These are phyloP conservation scores for Onychomys torridus DNA, from an alignment of 2,797 vertebrate species.

Conservation along the genomic window DNA sequence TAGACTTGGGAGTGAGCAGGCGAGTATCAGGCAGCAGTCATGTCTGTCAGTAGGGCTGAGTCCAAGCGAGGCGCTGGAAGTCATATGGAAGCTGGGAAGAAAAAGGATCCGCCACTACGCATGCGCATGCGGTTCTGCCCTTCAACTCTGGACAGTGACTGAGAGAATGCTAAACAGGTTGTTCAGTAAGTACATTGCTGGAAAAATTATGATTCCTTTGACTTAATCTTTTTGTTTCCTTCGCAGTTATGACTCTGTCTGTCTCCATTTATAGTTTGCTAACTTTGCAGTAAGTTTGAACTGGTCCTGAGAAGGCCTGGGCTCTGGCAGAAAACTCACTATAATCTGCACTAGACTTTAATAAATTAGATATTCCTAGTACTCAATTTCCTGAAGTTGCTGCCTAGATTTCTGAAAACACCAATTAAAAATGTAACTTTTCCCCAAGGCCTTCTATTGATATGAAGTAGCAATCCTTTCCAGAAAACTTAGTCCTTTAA, in stretches of 20 bases:
- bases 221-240: neutral
- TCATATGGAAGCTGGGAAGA: rapidly evolving
- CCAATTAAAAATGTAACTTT: neutral
- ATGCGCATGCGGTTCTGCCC: neutral
- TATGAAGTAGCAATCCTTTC: neutral
- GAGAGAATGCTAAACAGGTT: rapidly evolving
- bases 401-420: neutral
- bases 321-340: neutral
- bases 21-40: neutral
- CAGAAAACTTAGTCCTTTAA: neutral
- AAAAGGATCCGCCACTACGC: neutral
- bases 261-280: neutral
- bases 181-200: neutral
- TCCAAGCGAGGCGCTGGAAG: neutral
- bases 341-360: neutral
- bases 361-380: neutral
- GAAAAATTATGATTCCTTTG: too few species aligned
- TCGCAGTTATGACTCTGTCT: neutral
- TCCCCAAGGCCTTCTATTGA: neutral
- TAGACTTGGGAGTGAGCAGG: neutral
- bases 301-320: neutral
- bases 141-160: rapidly evolving
- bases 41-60: neutral
- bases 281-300: neutral
- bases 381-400: neutral